Base-by-base conservation (phyloP, 2,888 invertebrate genomes). In the Tyria jacobaeae region DNA sequence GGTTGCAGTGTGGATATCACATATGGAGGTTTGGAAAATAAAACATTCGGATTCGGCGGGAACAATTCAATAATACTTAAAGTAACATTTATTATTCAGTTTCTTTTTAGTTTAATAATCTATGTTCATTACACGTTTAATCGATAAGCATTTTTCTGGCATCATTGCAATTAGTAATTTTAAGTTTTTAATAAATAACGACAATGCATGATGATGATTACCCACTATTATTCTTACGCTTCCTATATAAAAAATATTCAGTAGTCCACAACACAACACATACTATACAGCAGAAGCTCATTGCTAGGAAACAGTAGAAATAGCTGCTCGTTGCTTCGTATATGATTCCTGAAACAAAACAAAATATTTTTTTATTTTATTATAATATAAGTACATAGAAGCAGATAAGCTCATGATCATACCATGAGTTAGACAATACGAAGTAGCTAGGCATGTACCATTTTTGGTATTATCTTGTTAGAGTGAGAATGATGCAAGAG, bases 201-300 rank as follows among this genome's bases (percentile, higher is more conserved):
- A 51, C 21, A 53, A 37, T n/a, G 12, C 24, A n/a, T n/a, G 15
- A 52, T 59, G 59, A 31, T 60, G 58, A 71, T 17, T 60, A 59
- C 53, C 55, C 4, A 5, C 14, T 24, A 17, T 14, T 69, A 75
- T 64, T 65, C 51, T 54, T 71, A 47, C 66, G 56, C 49, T 62
- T 71, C 54, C 71, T 68, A 27, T 74, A 71, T 2, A 75, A 69
- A n/a, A 75, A 24, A 12, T 67, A 77, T 35, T 78, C 97, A 52
- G 96, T 85, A 39, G 94, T 89, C 97, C 97, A 97, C 0, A 96
- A 94, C 35, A 96, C 90, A 9, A 96, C 95, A 80, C 96, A 96
- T 5, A 96, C 80, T 41, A 95, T 88, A 86, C 96, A 96, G 66
- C 96, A 95, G 37, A 95, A 90, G 67, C 96, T 95, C 80, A 97